Evolutionary conservation across 2,888 invertebrate species (phyloP), one percentile per base, ranked within the genome.

Genomic region (Mimachlamys varia): DNA sequence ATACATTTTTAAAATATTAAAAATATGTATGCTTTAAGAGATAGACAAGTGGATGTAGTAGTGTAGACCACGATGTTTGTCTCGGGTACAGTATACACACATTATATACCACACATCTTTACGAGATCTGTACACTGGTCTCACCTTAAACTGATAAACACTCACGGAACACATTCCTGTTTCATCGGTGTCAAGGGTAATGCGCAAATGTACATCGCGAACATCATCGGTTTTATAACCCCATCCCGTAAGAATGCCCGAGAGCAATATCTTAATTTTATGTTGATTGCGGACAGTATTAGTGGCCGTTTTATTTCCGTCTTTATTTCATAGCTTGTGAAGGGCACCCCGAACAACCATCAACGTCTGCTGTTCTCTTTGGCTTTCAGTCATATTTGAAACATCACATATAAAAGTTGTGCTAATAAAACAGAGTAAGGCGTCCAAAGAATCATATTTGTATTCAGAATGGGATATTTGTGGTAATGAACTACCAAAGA

Each of bases 211-310:
- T 76, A 76, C 76, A 33, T 7, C 27, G 33, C 33, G 27, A 13
- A 10, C 76, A 76, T 76, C 58, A 58, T 19, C 58, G 58, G 58
- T n/a, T 58, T 58, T 58, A 58, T 58, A 58, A 58, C 58, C 58
- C 58, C 22, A 58, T 76, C 76, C 15, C 76, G 27, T 76, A 76
- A 76, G 27, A 76, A 76, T 76, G 76, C 76, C 76, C 12, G 33
- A 12, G 76, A 76, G 76, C 76, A 76, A 76, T 76, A 76, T 76
- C 76, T 76, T 76, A 76, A 76, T 76, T 76, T 76, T 76, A 76
- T 76, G 76, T 76, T 76, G 76, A 76, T 76, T 76, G 15, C 76
- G 27, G 33, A 15, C 13, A 76, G 27, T 76, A 76, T 76, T 76
- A 76, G 76, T 76, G 33, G 27, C 22, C 13, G 27, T 76, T 76